phyloP scores from a whole-genome alignment of 2,113 vertebrate species.

The Perognathus longimembris region DNA sequence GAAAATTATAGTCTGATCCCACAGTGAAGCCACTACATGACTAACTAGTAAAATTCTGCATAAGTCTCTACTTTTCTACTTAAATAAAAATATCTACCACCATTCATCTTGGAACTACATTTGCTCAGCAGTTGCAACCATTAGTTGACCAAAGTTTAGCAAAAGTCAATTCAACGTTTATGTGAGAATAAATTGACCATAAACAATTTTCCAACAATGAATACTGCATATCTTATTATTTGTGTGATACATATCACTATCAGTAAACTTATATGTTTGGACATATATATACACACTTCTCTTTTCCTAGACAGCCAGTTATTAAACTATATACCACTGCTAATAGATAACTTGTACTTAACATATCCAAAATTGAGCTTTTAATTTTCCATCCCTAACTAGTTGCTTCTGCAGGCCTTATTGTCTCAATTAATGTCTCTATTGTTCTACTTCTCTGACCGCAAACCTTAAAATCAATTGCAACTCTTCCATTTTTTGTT shows the following conservation, averaged over 20 bases:
- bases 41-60: background rate
- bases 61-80: background rate
- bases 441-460: slow-evolving; percentile 10
- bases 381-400: background rate
- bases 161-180: slow-evolving; percentile 32
- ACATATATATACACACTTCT: background rate
- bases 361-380: background rate
- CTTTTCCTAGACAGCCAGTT: background rate
- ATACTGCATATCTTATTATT: slow-evolving; percentile 29
- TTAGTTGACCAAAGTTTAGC: background rate
- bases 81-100: slow-evolving; percentile 46
- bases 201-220: slow-evolving; percentile 36
- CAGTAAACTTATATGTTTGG: background rate
- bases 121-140: background rate
- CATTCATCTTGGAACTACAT: slow-evolving; percentile 9
- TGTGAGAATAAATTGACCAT: slow-evolving; percentile 27
- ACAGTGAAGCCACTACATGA: background rate
- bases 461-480: slow-evolving; percentile 2
- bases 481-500: background rate
- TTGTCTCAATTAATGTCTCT: slow-evolving; percentile 21
- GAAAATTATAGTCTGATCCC: background rate
- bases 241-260: slow-evolving; percentile 30
- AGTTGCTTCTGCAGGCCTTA: background rate
- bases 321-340: slow-evolving; percentile 30
- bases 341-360: slow-evolving; percentile 22